These are phyloP conservation scores for Varanus komodoensis DNA, from an alignment of 2,113 vertebrate genomes.

Conservation along the genomic window DNA sequence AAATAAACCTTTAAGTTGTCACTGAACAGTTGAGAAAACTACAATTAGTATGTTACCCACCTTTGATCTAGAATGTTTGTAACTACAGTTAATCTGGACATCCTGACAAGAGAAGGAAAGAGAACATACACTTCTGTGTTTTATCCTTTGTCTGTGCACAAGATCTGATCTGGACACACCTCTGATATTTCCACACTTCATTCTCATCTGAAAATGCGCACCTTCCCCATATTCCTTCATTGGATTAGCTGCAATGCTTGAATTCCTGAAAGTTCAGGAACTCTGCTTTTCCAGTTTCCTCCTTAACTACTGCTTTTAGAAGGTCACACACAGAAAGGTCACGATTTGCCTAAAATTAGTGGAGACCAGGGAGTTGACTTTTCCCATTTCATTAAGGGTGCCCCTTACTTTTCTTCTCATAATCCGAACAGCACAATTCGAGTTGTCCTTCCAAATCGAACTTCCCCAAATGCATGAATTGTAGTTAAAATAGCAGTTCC, in stretches of 20 bases:
- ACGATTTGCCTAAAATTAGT: not conserved
- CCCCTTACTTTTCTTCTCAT: no score
- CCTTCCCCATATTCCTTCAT: not conserved
- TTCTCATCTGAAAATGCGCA: not conserved
- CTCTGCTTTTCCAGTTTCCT: not conserved
- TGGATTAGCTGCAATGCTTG: not conserved
- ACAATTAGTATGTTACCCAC: no score
- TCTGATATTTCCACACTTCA: not conserved
- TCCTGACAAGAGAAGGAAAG: not conserved
- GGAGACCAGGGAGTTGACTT: not conserved
- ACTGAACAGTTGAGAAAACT: no score
- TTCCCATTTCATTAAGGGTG: not conserved
- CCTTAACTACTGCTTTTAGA: not conserved
- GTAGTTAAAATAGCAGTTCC: constrained; percentile 47
- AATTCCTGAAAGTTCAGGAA: no score
- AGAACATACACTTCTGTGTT: not conserved
- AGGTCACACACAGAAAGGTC: not conserved
- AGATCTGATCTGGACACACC: not conserved
- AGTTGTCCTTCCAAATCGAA: not conserved
- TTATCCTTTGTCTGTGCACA: not conserved
- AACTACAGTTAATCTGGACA: not conserved
- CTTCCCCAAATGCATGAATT: not conserved
- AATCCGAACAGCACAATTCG: not conserved
- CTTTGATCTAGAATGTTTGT: not conserved
- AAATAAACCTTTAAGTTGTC: no score